Evolutionary conservation across 2,888 invertebrate species (phyloP).

Genomic region (Mesorhabditis sp.): DNA sequence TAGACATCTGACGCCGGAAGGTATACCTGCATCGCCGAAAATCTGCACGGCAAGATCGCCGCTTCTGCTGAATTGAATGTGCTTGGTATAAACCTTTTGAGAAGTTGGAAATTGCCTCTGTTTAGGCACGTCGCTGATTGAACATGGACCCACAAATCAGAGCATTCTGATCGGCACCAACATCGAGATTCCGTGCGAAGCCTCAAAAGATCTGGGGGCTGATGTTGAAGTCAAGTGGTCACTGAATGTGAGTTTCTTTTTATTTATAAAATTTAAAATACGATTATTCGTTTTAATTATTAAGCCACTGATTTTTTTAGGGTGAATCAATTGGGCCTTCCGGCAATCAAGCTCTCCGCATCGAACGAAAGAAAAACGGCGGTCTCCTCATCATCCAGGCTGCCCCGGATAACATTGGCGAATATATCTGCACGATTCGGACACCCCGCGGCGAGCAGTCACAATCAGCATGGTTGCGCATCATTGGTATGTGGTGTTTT

Average conservation of each 20-base stretch:
- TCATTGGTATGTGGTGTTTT: slow-evolving; percentile 67
- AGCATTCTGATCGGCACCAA: slow-evolving; percentile 86
- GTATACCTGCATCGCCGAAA: slow-evolving; percentile 62
- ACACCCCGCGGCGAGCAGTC: slow-evolving; percentile 88
- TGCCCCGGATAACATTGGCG: slow-evolving; percentile 74
- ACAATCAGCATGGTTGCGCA: slow-evolving; percentile 71
- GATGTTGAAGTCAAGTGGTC: slow-evolving; percentile 37
- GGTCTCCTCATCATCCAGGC: slow-evolving; percentile 61
- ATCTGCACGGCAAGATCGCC: slow-evolving; percentile 58
- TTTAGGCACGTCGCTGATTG: slow-evolving; percentile 83
- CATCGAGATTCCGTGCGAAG: slow-evolving; percentile 87
- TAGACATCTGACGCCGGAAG: slow-evolving; percentile 55
- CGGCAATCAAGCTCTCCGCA: slow-evolving; percentile 32
- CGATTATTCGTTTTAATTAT: background rate
- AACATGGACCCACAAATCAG: slow-evolving; percentile 63
- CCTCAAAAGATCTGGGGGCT: slow-evolving; percentile 75
- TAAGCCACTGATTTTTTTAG: slow-evolving; percentile 12
- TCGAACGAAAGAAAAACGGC: slow-evolving; percentile 29
- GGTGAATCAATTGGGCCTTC: slow-evolving; percentile 22
- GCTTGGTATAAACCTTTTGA: background rate
- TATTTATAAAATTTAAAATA: background rate
- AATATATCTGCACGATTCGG: slow-evolving; percentile 74
- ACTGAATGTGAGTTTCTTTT: slow-evolving; percentile 30
- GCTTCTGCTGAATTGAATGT: slow-evolving; percentile 40
- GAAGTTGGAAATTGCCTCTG: slow-evolving; percentile 6